These are phyloP conservation scores for Bovichtus variegatus DNA, from an alignment of 2,797 vertebrate species.

Conservation along the genomic window DNA sequence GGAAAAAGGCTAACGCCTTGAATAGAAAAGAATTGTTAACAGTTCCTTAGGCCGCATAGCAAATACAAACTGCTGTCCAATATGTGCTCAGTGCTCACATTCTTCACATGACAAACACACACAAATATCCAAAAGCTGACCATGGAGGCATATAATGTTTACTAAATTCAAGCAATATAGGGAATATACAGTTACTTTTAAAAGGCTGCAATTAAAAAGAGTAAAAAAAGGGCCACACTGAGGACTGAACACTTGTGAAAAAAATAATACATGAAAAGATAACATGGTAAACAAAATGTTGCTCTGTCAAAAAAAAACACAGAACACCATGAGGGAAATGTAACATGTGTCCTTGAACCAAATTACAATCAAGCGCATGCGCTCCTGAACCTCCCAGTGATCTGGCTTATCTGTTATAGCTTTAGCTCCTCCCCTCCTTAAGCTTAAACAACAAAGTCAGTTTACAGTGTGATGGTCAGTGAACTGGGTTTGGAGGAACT, in stretches of 20 bases:
- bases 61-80: not conserved
- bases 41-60: not conserved
- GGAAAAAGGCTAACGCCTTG: not conserved
- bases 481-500: constrained; percentile 63
- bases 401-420: constrained; percentile 86
- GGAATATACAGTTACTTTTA: not conserved
- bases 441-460: constrained; percentile 81
- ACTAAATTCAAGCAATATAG: constrained; percentile 20
- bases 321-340: constrained; percentile 67
- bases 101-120: constrained; percentile 13
- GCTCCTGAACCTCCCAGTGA: constrained; percentile 70
- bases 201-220: constrained; percentile 1
- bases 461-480: constrained; percentile 77
- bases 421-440: constrained; percentile 80
- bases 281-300: not conserved
- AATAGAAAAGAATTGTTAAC: not conserved
- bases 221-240: not conserved
- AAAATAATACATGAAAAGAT: not conserved
- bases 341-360: constrained; percentile 84
- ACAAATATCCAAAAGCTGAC: constrained; percentile 17
- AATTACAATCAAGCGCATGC: constrained; percentile 82
- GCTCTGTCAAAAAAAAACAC: constrained; percentile 10
- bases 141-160: not conserved
- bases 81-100: constrained; percentile 31
- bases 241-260: not conserved